These are phyloP conservation scores for honey bee (Apis mellifera) DNA, from an alignment of 1,140 invertebrate species.

Conservation along the genomic window Amel_HAv3.1 CM009941.2:13414501-13415000, in stretches of 20 bases:
- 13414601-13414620: slow-evolving; percentile 49
- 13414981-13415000: no score
- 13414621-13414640: slow-evolving; percentile 58
- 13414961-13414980: no score
- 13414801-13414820: slow-evolving; percentile 42
- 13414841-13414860: slow-evolving; percentile 35
- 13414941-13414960: no score
- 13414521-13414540: neutral
- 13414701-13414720: slow-evolving; percentile 70
- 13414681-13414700: slow-evolving; percentile 71
- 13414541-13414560: neutral
- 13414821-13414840: slow-evolving; percentile 60
- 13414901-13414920: neutral
- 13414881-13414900: neutral
- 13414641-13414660: slow-evolving; percentile 64
- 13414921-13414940: no score
- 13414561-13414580: neutral
- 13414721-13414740: slow-evolving; percentile 70
- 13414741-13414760: slow-evolving; percentile 69
- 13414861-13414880: neutral
- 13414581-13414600: slow-evolving; percentile 14
- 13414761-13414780: slow-evolving; percentile 60
- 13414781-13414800: slow-evolving; percentile 15
- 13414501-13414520: neutral
- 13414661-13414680: slow-evolving; percentile 70